Conservation (phyloP, 2,888 invertebrate genomes). For the Pediacus dermestoides region DNA sequence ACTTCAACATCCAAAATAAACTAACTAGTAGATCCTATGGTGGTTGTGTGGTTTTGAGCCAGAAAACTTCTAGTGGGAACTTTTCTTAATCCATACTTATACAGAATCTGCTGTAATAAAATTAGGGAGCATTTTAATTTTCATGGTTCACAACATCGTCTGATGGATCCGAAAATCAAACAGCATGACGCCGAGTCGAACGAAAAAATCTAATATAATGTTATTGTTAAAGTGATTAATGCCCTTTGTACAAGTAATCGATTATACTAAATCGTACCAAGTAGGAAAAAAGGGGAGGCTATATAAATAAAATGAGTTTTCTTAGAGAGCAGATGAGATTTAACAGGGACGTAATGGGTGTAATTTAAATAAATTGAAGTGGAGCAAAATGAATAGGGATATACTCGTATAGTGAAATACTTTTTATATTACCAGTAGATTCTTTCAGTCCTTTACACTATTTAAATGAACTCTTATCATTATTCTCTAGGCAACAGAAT, state of each 20-base stretch:
- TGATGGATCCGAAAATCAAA: no score
- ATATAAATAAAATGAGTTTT: conserved; percentile 24
- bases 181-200: conserved; percentile 10
- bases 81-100: no score
- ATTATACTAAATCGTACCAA: conserved; percentile 16
- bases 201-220: conserved; percentile 20
- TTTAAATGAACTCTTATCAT: conserved; percentile 10
- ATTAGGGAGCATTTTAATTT: no score
- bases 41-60: no score
- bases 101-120: no score
- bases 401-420: conserved; percentile 2
- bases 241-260: conserved; percentile 23
- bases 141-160: no score
- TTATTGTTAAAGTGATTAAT: conserved; percentile 27
- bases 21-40: no score
- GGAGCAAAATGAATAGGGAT: conserved; percentile 11
- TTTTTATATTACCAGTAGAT: conserved; percentile 1
- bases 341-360: conserved; percentile 16
- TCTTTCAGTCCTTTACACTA: conserved; percentile 6
- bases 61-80: no score
- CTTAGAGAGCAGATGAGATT: conserved; percentile 19
- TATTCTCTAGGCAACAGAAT: conserved; percentile 9
- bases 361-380: conserved; percentile 18
- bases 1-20: no score
- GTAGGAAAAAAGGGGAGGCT: conserved; percentile 17